A percentile compares a stretch with the other conserved stretches of the same genome.
phyloP scores from a whole-genome alignment of 2,888 invertebrate genomes.

The Caenorhabditis angaria region DNA sequence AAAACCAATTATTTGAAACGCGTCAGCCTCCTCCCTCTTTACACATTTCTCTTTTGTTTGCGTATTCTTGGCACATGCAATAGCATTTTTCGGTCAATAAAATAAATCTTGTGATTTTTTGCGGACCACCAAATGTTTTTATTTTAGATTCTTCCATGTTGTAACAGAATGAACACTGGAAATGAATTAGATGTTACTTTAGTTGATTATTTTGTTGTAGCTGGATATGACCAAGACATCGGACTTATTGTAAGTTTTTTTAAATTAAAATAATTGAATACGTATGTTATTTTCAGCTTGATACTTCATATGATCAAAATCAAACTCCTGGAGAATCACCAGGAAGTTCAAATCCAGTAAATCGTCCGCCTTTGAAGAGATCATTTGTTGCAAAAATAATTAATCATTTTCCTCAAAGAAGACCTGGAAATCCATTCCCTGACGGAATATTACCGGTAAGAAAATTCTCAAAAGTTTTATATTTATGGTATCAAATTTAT shows the following conservation, averaged over 20 bases:
- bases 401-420: constrained; percentile 91
- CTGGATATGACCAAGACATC: constrained; percentile 64
- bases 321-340: constrained; percentile 43
- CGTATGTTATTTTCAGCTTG: constrained; percentile 47
- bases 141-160: not conserved
- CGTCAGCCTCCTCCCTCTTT: constrained; percentile 22
- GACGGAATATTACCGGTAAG: constrained; percentile 93
- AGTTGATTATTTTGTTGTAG: constrained; percentile 69
- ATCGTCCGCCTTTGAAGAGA: constrained; percentile 85
- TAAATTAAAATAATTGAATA: constrained; percentile 1
- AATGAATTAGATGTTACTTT: constrained; percentile 58
- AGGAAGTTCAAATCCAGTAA: constrained; percentile 16
- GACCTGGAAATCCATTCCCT: constrained; percentile 76
- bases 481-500: too few relatives aligned
- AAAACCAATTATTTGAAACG: constrained; percentile 1
- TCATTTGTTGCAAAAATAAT: constrained; percentile 92
- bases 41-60: constrained; percentile 9
- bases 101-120: constrained; percentile 3
- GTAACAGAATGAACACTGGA: constrained; percentile 21
- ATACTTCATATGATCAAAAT: constrained; percentile 50
- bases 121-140: not conserved
- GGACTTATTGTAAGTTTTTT: constrained; percentile 60
- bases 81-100: constrained; percentile 13
- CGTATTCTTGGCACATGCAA: constrained; percentile 20
- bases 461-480: not conserved